Evolutionary conservation across 2,797 vertebrate species (phyloP), one percentile per base, ranked within the genome.

Genomic region (Carcharodon carcharias): DNA sequence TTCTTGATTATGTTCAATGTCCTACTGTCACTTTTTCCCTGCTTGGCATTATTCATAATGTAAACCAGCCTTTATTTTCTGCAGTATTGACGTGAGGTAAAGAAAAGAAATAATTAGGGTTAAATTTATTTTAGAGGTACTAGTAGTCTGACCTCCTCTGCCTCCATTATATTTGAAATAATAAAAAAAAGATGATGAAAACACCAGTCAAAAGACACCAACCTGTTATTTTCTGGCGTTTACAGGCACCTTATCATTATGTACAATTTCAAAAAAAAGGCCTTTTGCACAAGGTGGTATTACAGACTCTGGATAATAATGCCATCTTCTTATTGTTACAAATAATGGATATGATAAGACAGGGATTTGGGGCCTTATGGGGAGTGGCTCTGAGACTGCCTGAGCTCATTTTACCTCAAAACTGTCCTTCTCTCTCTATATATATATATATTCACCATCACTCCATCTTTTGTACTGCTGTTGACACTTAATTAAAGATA

Each of bases 391-490:
- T 98, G 98, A 98, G 97, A 98, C 98, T 99, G 98, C 98, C 98
- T 99, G 99, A 98, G 98, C 98, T 99, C 99, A 99, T 99, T 92
- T 99, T 99, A 99, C 99, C 99, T 99, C 99, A 99, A 99, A 98
- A 99, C 98, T 99, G 98, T 99, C 98, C 98, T 99, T 99, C 99
- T 98, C 98, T 99, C 56, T 89, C 54, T 88, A 14, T 82, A 50
- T 82, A 97, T 97, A 96, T 97, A 97, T 97, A 98, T 98, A 99
- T 98, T 98, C 98, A 99, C 98, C 98, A 99, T 99, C 99, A 99
- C 99, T 99, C 99, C 99, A 99, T 99, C 99, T 99, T 99, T 99
- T 99, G 99, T 99, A 99, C 99, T 99, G 99, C 99, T 99, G 99
- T 99, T 99, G 99, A 99, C 99, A 99, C 99, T 99, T 99, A 99